phyloP scores from a whole-genome alignment of 53 echinoderm and acorn worm species.

The Hippasteria phrygiana region DNA sequence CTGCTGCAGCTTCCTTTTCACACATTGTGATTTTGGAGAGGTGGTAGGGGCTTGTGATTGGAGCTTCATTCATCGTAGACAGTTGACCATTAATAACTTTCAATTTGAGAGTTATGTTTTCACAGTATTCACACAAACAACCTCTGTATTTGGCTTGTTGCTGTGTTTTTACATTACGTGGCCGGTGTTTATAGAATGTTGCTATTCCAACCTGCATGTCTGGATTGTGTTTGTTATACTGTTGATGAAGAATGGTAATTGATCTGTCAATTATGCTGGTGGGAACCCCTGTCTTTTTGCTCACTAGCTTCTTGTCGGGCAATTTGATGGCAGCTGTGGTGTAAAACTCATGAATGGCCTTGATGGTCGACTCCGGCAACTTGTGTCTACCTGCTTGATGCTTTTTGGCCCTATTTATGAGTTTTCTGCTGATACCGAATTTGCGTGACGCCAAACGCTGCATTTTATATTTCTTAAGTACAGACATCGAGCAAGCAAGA shows the following conservation, averaged over 20 bases:
- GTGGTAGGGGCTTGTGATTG: constrained; percentile 40
- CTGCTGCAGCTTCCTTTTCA: constrained; percentile 4
- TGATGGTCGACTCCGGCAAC: constrained; percentile 13
- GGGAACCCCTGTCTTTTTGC: constrained; percentile 66
- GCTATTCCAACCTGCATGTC: constrained; percentile 39
- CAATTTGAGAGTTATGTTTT: constrained; percentile 68
- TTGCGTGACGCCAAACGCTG: too few relatives aligned
- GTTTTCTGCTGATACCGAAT: too few relatives aligned
- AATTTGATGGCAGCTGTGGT: constrained; percentile 52
- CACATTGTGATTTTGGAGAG: constrained; percentile 55
- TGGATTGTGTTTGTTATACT: constrained; percentile 59
- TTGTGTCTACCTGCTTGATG: constrained; percentile 1
- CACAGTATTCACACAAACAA: constrained; percentile 77
- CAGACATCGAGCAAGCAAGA: too few relatives aligned
- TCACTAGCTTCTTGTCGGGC: constrained; percentile 76
- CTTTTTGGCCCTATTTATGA: too few relatives aligned
- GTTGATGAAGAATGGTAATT: constrained; percentile 12
- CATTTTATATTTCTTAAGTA: too few relatives aligned
- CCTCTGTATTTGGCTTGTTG: constrained; percentile 64
- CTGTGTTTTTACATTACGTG: constrained; percentile 58
- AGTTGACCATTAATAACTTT: constrained; percentile 50
- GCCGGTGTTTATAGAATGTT: constrained; percentile 60
- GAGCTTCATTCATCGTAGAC: constrained; percentile 42
- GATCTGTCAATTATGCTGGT: constrained; percentile 46
- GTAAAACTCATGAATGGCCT: constrained; percentile 59